Evolutionary conservation across 2,797 vertebrate genomes (phyloP).

Genomic region (Galago senegalensis): DNA sequence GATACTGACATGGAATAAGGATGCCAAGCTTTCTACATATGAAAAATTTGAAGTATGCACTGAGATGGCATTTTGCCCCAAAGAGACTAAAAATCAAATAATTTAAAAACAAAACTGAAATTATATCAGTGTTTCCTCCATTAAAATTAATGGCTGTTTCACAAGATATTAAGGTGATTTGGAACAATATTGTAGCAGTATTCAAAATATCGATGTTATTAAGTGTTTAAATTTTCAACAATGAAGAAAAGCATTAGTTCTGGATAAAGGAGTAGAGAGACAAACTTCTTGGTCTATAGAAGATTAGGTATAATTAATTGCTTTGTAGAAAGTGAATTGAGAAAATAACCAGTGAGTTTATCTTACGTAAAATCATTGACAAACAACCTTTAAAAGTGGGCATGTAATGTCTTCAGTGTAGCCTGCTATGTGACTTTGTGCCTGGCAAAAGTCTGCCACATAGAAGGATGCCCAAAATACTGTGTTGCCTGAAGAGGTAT

Average conservation of each 20-base stretch:
- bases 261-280: neutral
- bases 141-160: slow-evolving; percentile 35
- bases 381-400: neutral
- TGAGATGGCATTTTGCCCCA: neutral
- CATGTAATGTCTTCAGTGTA: neutral
- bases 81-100: neutral
- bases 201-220: neutral
- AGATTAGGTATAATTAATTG: neutral
- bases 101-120: slow-evolving; percentile 8
- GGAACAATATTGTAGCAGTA: neutral
- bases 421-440: neutral
- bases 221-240: slow-evolving; percentile 34
- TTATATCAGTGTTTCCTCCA: neutral
- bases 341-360: slow-evolving; percentile 26
- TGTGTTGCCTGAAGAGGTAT: neutral
- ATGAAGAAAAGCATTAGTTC: neutral
- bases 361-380: neutral
- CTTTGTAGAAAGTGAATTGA: neutral
- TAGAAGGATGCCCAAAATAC: neutral
- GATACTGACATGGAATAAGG: neutral
- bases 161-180: slow-evolving; percentile 13
- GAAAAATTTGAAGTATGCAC: neutral
- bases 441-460: neutral
- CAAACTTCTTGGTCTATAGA: neutral
- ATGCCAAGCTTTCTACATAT: neutral